Evolutionary conservation across 2,113 vertebrate species (phyloP).

Genomic region (Rhynchomys soricoides): DNA sequence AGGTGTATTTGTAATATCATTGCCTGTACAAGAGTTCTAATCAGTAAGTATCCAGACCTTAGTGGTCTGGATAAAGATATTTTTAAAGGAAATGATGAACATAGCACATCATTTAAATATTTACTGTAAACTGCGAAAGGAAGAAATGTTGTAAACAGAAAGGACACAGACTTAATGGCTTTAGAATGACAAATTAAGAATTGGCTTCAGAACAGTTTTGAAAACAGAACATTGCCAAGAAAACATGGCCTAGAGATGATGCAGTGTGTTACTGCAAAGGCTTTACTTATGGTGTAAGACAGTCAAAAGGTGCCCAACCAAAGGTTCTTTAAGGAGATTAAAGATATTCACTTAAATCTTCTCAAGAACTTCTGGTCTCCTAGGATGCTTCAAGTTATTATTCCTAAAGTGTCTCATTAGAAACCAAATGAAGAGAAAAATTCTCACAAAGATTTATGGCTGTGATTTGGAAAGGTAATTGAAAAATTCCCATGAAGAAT

Average conservation of each 20-base stretch:
- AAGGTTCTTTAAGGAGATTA: background rate
- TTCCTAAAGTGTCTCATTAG: background rate
- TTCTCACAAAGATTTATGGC: background rate
- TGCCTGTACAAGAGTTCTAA: background rate
- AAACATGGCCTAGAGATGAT: background rate
- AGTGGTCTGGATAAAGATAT: background rate
- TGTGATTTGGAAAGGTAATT: background rate
- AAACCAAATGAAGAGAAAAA: background rate
- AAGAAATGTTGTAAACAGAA: background rate
- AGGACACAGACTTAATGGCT: background rate
- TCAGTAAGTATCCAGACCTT: background rate
- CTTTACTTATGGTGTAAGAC: background rate
- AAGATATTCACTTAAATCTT: background rate
- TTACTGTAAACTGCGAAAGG: background rate
- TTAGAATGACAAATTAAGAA: background rate
- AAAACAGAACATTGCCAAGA: background rate
- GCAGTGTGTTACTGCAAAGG: background rate
- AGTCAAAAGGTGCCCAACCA: background rate
- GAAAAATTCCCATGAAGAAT: background rate
- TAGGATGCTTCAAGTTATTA: background rate
- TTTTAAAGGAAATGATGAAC: background rate
- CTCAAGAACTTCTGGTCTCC: background rate
- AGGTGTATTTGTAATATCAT: background rate
- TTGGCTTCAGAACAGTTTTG: background rate
- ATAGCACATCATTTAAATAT: background rate